A percentile compares a stretch with the other conserved stretches of the same genome.
These are phyloP conservation scores for Chauna torquata DNA, from an alignment of 2,113 vertebrate genomes.

Conservation along the genomic window DNA sequence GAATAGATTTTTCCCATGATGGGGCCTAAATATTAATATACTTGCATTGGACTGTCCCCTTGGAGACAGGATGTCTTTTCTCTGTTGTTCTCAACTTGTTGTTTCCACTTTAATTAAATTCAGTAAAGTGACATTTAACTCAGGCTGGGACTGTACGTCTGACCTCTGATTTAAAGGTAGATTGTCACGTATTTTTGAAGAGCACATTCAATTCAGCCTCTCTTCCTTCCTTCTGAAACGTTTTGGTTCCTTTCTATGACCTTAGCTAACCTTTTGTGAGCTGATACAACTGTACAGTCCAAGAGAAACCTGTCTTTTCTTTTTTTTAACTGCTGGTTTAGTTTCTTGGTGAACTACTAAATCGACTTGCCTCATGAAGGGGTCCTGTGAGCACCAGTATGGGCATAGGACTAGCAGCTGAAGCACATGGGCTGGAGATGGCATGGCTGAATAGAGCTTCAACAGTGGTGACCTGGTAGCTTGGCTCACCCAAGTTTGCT, in stretches of 20 bases:
- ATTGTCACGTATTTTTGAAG: neutral
- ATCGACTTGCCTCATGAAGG: neutral
- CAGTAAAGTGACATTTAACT: neutral
- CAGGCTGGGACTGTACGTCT: neutral
- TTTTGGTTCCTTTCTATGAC: neutral
- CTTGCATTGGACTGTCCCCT: neutral
- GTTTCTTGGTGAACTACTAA: neutral
- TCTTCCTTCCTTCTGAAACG: neutral
- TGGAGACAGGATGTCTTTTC: neutral
- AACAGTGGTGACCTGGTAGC: rapidly evolving
- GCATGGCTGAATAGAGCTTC: neutral
- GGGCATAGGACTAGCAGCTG: neutral
- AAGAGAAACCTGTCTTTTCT: neutral
- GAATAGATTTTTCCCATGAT: neutral
- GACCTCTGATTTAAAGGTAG: neutral
- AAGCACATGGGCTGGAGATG: neutral
- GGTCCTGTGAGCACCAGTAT: neutral
- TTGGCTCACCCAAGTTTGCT: too few species aligned
- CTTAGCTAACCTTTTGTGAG: neutral
- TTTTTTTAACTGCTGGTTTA: rapidly evolving
- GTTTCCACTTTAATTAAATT: slow-evolving; percentile 20
- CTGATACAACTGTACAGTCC: neutral
- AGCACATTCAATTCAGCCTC: neutral
- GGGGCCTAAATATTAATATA: neutral
- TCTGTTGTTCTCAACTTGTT: slow-evolving; percentile 7